These are phyloP conservation scores for Papilio elwesi DNA, from an alignment of 2,888 invertebrate genomes.

Conservation along the genomic window DNA sequence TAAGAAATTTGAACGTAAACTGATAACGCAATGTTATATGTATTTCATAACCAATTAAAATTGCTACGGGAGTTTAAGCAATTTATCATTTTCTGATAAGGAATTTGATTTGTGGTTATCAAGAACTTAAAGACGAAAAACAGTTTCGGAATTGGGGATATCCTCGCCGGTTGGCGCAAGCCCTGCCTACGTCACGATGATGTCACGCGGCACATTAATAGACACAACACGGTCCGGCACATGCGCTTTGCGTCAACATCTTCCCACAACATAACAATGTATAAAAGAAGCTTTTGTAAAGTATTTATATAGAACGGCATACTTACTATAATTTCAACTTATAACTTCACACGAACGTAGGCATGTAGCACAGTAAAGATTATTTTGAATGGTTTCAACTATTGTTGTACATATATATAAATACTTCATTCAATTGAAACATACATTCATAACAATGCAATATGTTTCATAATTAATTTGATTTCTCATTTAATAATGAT, in stretches of 20 bases:
- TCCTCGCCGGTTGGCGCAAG: constrained; percentile 74
- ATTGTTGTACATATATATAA: too few relatives aligned
- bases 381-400: too few relatives aligned
- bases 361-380: too few relatives aligned
- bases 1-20: not conserved
- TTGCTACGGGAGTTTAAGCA: not conserved
- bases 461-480: too few relatives aligned
- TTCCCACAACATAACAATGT: constrained; percentile 59
- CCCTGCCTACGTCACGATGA: constrained; percentile 76
- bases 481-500: too few relatives aligned
- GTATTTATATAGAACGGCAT: constrained; percentile 22
- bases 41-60: not conserved
- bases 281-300: constrained; percentile 54
- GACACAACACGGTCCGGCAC: constrained; percentile 69
- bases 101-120: constrained; percentile 1
- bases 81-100: not conserved
- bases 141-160: constrained; percentile 63
- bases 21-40: not conserved
- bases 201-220: constrained; percentile 78
- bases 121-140: constrained; percentile 24
- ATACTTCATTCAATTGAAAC: too few relatives aligned
- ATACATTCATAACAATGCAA: too few relatives aligned
- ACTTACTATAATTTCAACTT: not conserved
- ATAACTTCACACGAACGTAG: too few relatives aligned
- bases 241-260: constrained; percentile 79